Base-by-base conservation (phyloP, 1,140 invertebrate species). In the Hesperophylax magnus region DNA sequence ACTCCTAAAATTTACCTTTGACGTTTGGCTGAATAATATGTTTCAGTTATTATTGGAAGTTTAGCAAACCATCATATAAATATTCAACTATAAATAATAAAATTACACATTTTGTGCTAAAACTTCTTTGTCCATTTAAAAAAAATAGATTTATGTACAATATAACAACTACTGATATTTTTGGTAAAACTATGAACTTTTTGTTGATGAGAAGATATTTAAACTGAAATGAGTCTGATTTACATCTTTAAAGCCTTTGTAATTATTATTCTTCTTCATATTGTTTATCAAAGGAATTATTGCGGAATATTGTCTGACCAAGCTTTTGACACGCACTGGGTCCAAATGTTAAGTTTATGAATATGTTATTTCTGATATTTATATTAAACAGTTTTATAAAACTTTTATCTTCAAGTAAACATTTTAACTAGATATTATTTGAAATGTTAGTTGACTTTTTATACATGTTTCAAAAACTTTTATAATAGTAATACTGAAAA, bases 221-320 rank as follows among this genome's bases (percentile, higher is more conserved):
- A 67, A n/a, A 67, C 22, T 71, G 22, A 71, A 71, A 52, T 20
- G 67, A 71, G 67, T 71, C 67, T 71, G 67, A 71, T 71, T 71
- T 52, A 52, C 67, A 71, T 11, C 34, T 71, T 22, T 31, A 67
- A 67, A 67, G 63, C 17, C 31, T 61, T 61, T 61, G 8, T 9
- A 47, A 20, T 15, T 61, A 22, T 27, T 31, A 67, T 67, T 67
- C 11, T n/a, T 27, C 24, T 24, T 67, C 15, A 31, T 34, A 47
- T 67, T 67, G 27, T n/a, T 27, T 67, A 31, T 67, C 63, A 31
- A 27, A n/a, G 63, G 31, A 67, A 67, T 67, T 31, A 67, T 67
- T 67, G 63, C 24, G 39, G 27, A 67, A 67, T 67, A 31, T 67
- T 67, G 11, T 47, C 27, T 67, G 63, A 67, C 22, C 39, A 67